Base-by-base conservation (phyloP, 2,797 vertebrate species). In the Apogon hyalosoma region DNA sequence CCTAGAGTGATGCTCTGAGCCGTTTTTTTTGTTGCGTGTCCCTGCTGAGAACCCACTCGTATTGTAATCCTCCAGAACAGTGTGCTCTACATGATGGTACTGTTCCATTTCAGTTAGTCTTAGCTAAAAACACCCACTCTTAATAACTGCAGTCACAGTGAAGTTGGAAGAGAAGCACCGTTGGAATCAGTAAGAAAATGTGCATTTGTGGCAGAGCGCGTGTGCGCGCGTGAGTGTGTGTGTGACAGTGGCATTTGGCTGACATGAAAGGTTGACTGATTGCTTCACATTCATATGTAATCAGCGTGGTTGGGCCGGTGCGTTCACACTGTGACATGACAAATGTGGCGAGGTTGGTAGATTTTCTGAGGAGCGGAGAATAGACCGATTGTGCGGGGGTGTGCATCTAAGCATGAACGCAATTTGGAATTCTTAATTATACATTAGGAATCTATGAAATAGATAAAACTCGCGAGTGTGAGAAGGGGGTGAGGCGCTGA, bases 201-300 rank as follows among this genome's bases (percentile, higher is more conserved):
- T 60, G 43, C 74, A 43, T 70, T 67, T 63, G 36, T 45, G 60
- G 47, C 58, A 48, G 53, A 36, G 58, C 38, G n/a, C 49, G 71
- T 62, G 47, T 42, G 59, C 19, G 28, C 60, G 19, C 24, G 52
- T 60, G 56, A 48, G 53, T 41, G 58, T 40, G n/a, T 52, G 71
- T 62, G 47, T 42, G 59, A 55, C 11, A 15, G 52, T 21, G 64
- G 59, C 60, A 46, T 55, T 79, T 56, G 38, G 59, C 75, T 69
- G 65, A 69, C 79, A 69, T 69, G 69, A 84, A 82, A 81, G 62
- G 41, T 76, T 85, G 81, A 84, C 43, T 75, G 78, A 88, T 82
- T 69, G 75, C 66, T 51, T 74, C 47, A 28, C 57, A 72, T 82
- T 82, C 45, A 60, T 52, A 74, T 63, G 69, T 84, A 76, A 79